Evolutionary conservation across 2,888 invertebrate genomes (phyloP).

Genomic region (Polyommatus iphigenia): DNA sequence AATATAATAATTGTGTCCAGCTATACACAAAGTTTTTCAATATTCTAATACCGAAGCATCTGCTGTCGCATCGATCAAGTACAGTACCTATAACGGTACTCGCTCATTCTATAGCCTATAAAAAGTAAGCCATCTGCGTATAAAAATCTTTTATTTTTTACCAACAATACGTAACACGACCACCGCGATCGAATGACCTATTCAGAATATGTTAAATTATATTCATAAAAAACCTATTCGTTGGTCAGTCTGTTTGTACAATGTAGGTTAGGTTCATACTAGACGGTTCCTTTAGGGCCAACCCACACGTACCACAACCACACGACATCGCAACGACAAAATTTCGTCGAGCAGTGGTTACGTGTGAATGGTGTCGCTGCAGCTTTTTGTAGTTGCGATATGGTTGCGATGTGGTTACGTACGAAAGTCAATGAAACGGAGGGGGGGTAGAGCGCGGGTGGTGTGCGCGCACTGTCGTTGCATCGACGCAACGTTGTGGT

Average conservation of each 20-base stretch:
- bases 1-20: conserved; percentile 42
- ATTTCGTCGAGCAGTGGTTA: too few relatives aligned
- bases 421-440: too few relatives aligned
- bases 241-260: conserved; percentile 6
- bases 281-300: too few relatives aligned
- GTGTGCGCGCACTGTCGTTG: too few relatives aligned
- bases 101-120: conserved; percentile 61
- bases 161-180: conserved; percentile 55
- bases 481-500: too few relatives aligned
- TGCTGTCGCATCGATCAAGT: conserved; percentile 26
- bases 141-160: conserved; percentile 61
- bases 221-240: conserved; percentile 30
- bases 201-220: conserved; percentile 45
- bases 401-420: too few relatives aligned
- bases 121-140: conserved; percentile 74
- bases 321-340: too few relatives aligned
- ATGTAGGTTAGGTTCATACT: neutral
- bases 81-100: conserved; percentile 58
- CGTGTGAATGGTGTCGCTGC: too few relatives aligned
- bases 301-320: too few relatives aligned
- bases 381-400: too few relatives aligned
- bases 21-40: conserved; percentile 1
- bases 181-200: conserved; percentile 46
- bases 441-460: too few relatives aligned
- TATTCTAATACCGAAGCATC: conserved; percentile 19